These are phyloP conservation scores for Acridotheres tristis DNA, from an alignment of 2,797 vertebrate genomes.

Conservation along the genomic window DNA sequence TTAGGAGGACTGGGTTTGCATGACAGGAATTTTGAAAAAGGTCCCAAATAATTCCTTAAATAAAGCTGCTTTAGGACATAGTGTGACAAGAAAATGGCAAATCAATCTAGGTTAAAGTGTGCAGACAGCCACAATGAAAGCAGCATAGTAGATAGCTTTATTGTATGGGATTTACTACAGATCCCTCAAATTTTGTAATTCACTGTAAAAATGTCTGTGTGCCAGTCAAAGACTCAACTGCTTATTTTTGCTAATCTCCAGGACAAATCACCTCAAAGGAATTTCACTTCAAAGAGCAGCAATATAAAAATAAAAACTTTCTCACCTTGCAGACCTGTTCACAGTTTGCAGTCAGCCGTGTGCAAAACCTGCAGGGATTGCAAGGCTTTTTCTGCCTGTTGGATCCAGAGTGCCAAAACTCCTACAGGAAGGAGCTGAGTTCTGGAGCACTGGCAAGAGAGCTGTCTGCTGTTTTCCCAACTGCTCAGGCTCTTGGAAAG, in stretches of 20 bases:
- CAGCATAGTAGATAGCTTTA: not conserved
- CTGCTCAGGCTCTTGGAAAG: constrained; percentile 28
- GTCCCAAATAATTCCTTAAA: not conserved
- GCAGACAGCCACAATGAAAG: not conserved
- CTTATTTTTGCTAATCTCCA: constrained; percentile 33
- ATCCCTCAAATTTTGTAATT: not conserved
- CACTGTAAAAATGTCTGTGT: not conserved
- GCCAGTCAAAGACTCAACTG: not conserved
- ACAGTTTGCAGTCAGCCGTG: not conserved
- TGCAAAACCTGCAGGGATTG: not conserved
- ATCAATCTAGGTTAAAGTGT: not conserved
- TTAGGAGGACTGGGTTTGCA: not conserved
- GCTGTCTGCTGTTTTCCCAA: constrained; percentile 39
- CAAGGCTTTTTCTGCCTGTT: not conserved
- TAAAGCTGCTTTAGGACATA: not conserved
- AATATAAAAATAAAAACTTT: constrained; percentile 7
- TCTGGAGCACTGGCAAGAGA: not conserved
- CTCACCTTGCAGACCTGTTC: not conserved
- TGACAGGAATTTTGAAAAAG: not conserved
- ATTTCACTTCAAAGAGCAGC: constrained; percentile 35
- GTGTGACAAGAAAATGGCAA: not conserved
- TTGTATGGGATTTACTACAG: not conserved
- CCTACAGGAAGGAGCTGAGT: not conserved
- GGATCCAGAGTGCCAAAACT: not conserved
- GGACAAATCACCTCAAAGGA: constrained; percentile 28